Evolutionary conservation across 2,113 vertebrate genomes (phyloP), one percentile per base, ranked within the genome.

Genomic region (Elaphurus davidianus): DNA sequence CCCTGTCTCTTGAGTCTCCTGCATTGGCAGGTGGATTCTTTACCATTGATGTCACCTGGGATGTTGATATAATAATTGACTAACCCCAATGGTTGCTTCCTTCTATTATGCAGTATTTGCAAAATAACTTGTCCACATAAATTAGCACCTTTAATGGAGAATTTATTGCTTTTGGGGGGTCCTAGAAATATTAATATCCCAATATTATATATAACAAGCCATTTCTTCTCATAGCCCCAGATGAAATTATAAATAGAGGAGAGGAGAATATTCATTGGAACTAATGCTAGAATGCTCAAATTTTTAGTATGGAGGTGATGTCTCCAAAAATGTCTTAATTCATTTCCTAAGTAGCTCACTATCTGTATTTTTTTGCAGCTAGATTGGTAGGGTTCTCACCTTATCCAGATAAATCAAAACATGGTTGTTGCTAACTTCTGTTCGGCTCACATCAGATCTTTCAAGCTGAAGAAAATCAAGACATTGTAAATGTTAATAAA

Each of bases 361-460:
- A 16, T 47, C 13, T 71, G 14, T 7, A 12, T 19, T 54, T 87
- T 92, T 95, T 93, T 74, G 16, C 33, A 92, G 5, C 19, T n/a
- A 43, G 6, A 36, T 5, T 40, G 25, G 36, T 47, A 54, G 19
- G 4, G 13, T 2, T 59, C 98, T 97, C 19, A 98, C 98, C 98
- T 98, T 79, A 71, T 98, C 95, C 82, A 98, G 90, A 64, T 98
- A 98, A 93, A 98, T 98, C 89, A 98, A 86, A 82, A 98, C 97
- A 17, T 96, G 98, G 43, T 98, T 97, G 62, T 28, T 98, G 93
- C 60, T 98, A 83, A 98, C 52, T 96, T 98, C 98, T 23, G 97
- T 98, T 36, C 98, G 60, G 52, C 64, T 98, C 89, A 98, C 97
- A 13, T 40, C 12, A 67, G 71, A 43, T 62, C 3, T 84, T 92